Conservation (phyloP, 1,140 invertebrate genomes). For the Macrobrachium rosenbergii region DNA sequence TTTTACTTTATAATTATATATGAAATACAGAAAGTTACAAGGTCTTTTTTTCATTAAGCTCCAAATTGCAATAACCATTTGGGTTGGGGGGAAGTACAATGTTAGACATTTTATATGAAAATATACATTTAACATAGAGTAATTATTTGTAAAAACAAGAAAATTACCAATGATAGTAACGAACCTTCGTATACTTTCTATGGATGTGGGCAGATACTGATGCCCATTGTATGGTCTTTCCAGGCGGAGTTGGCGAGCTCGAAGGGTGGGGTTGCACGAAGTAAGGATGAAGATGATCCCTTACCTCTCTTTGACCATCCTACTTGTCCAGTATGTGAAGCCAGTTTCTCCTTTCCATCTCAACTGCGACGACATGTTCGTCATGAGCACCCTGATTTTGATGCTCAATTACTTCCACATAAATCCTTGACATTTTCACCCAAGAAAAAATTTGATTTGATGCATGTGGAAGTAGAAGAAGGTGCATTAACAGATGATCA, state of each 20-base stretch:
- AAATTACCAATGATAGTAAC: neutral
- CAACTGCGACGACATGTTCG: conserved; percentile 52
- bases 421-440: neutral
- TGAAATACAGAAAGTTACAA: no score
- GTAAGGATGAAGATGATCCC: conserved; percentile 26
- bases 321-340: conserved; percentile 49
- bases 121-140: neutral
- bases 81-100: no score
- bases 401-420: conserved; percentile 27
- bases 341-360: conserved; percentile 45
- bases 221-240: conserved; percentile 55
- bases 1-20: no score
- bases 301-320: conserved; percentile 20
- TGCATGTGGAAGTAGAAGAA: conserved; percentile 44
- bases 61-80: no score
- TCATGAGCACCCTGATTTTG: conserved; percentile 53
- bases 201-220: conserved; percentile 37
- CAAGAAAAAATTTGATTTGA: conserved; percentile 8
- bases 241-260: conserved; percentile 52
- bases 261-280: conserved; percentile 40
- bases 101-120: no score
- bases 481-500: conserved; percentile 1
- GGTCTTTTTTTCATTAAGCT: no score
- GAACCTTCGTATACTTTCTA: conserved; percentile 4
- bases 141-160: neutral